phyloP scores from a whole-genome alignment of 2,888 invertebrate genomes.

The Euspilapteryx auroguttella region DNA sequence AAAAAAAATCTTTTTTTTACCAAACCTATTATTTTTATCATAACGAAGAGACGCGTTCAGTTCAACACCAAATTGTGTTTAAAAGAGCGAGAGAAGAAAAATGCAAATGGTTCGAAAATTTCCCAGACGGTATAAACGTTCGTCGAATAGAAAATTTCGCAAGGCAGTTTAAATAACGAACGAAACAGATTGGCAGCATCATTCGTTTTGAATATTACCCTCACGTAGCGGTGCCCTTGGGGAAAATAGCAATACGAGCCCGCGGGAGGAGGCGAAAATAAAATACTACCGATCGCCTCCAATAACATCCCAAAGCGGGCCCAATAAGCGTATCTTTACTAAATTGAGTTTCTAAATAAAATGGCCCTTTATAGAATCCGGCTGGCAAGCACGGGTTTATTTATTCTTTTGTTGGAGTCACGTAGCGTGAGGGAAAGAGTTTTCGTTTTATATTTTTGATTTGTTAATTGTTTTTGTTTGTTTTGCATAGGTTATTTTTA shows the following conservation, averaged over 20 bases:
- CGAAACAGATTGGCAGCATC: slow-evolving; percentile 45
- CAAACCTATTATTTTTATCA: too few species aligned
- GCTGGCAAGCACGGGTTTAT: too few species aligned
- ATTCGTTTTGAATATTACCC: slow-evolving; percentile 50
- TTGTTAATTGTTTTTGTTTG: too few species aligned
- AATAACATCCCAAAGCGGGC: slow-evolving; percentile 37
- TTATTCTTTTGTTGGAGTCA: too few species aligned
- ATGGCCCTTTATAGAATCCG: too few species aligned
- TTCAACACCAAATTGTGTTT: too few species aligned
- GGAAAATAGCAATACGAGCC: slow-evolving; percentile 34
- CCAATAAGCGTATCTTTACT: slow-evolving; percentile 32
- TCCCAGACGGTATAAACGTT: background rate
- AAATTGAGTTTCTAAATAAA: slow-evolving; percentile 46
- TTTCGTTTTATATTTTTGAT: too few species aligned
- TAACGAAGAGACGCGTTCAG: too few species aligned
- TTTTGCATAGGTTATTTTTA: too few species aligned
- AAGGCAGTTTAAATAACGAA: slow-evolving; percentile 32
- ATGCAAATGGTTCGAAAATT: background rate
- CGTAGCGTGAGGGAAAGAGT: too few species aligned
- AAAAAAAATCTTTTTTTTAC: too few species aligned
- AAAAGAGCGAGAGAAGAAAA: too few species aligned
- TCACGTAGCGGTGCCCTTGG: slow-evolving; percentile 45
- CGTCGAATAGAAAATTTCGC: slow-evolving; percentile 5
- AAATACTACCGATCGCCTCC: slow-evolving; percentile 36
- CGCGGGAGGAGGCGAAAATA: slow-evolving; percentile 31